Base-by-base conservation (phyloP, 2,888 invertebrate species). In the Eupeodes latifasciatus region DNA sequence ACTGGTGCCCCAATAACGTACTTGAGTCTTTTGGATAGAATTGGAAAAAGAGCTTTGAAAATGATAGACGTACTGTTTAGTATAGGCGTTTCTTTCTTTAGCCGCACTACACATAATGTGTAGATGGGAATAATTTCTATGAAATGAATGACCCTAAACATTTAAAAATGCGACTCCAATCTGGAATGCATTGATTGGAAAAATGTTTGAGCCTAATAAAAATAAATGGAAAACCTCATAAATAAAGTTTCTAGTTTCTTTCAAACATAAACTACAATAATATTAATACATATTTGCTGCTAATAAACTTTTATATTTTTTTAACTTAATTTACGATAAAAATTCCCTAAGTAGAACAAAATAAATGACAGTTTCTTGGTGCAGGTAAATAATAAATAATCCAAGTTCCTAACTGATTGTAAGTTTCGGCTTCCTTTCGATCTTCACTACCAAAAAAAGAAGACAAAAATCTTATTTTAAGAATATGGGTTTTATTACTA, bases 401-500 rank as follows among this genome's bases (percentile, higher is more conserved):
- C 49, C 49, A 47, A 27, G n/a, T 49, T 16, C 40, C 16, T 6
- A 5, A 14, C 16, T 44, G 40, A 16, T 40, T 40, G 10, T 36
- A 36, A 61, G 2, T 51, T 55, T 79, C 67, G 10, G 19, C 78
- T 44, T 55, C 11, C 53, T 47, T 55, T 62, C 74, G 55, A 7
- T 49, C 77, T 75, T 49, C 36, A 47, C 40, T 40, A 0, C 40
- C 5, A 40, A 9, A 40, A 40, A 40, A 40, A 62, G 57, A n/a
- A 62, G n/a, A 72, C 71, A 36, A 51, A 55, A 64, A 16, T 78
- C 57, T 78, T 81, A 36, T 71, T 51, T 72, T 72, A 59, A 34
- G 71, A 51, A 66, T 80, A 61, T 80, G 47, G 40, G 66, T 80
- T 83, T 61, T 84, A 75, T 80, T 87, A 79, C 71, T 27, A 27